A percentile compares a stretch with the other conserved stretches of the same genome.
Evolutionary conservation across 1,140 invertebrate species (phyloP).

Genomic region (Zeugodacus cucurbitae): DNA sequence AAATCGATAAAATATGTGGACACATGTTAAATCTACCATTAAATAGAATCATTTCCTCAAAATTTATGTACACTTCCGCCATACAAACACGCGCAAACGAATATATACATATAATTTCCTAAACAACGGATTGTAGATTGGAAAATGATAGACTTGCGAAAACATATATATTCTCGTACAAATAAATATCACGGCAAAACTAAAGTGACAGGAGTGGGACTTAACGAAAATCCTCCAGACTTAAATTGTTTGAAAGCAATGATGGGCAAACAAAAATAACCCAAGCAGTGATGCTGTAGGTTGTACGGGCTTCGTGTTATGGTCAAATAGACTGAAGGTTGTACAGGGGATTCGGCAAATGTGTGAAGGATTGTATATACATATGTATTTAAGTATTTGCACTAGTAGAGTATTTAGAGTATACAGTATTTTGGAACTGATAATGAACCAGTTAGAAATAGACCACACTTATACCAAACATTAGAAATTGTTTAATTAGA

Average conservation of each 20-base stretch:
- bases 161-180: not conserved
- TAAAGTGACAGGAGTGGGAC: not conserved
- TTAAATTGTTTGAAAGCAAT: not conserved
- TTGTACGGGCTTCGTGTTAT: not conserved
- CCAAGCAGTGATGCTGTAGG: not conserved
- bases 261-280: not conserved
- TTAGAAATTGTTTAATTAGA: no score
- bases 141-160: not conserved
- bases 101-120: not conserved
- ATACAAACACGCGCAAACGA: not conserved
- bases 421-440: no score
- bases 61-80: slow-evolving; percentile 53
- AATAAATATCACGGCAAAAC: not conserved
- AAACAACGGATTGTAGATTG: not conserved
- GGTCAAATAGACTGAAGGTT: not conserved
- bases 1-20: slow-evolving; percentile 66
- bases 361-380: not conserved
- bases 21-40: slow-evolving; percentile 65
- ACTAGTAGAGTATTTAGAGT: no score
- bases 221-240: not conserved
- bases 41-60: slow-evolving; percentile 66
- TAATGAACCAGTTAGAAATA: no score
- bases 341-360: not conserved
- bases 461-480: no score
- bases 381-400: not conserved